Percentiles rank a stretch among this genome's conserved stretches.
phyloP scores from a whole-genome alignment of 2,113 vertebrate genomes.

The Turnix velox region DNA sequence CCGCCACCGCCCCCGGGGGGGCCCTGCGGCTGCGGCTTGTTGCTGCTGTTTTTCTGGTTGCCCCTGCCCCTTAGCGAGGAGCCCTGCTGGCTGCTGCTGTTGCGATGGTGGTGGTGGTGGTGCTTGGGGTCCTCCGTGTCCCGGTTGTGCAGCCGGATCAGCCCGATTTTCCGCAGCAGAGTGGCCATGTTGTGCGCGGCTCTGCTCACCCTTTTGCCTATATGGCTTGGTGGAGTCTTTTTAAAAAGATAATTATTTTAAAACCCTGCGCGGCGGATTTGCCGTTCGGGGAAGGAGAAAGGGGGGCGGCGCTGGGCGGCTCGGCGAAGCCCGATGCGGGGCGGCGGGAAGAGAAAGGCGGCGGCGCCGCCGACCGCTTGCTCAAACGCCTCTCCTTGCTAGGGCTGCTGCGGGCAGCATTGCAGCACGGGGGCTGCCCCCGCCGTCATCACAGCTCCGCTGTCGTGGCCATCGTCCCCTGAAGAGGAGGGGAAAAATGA shows the following conservation, averaged over 20 bases:
- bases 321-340: neutral
- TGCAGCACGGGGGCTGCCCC: neutral
- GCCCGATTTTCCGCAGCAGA: constrained; percentile 94
- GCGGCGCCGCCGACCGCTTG: neutral
- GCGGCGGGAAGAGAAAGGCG: neutral
- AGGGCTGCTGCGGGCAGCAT: neutral
- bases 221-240: neutral
- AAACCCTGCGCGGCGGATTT: neutral
- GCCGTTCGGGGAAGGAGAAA: neutral
- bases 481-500: neutral
- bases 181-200: constrained; percentile 84
- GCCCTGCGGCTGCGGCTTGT: constrained; percentile 80
- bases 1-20: constrained; percentile 69
- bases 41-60: constrained; percentile 84
- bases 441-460: neutral
- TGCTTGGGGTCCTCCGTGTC: constrained; percentile 98
- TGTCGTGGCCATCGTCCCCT: neutral
- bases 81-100: constrained; percentile 79
- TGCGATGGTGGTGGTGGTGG: constrained; percentile 72
- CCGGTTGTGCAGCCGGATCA: constrained; percentile 94
- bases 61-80: constrained; percentile 87
- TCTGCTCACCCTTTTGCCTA: neutral
- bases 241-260: neutral
- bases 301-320: neutral
- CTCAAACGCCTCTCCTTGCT: constrained; percentile 2